phyloP scores from a whole-genome alignment of 23 tunicate species.

The Ascidia mentula region DNA sequence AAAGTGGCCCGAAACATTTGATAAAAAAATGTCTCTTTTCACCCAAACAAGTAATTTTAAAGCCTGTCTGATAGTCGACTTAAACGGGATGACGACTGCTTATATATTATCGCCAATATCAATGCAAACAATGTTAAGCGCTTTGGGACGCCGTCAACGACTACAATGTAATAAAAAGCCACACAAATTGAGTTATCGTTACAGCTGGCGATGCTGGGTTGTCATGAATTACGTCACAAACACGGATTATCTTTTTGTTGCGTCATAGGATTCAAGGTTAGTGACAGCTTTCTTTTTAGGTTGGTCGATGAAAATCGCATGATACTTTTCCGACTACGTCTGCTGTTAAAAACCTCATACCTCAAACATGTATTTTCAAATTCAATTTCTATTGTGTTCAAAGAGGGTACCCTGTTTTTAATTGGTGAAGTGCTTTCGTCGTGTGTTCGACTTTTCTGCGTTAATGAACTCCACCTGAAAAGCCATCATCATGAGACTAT shows the following conservation, averaged over 20 bases:
- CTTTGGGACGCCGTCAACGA: not conserved
- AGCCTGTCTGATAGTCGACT: too few species aligned
- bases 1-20: too few species aligned
- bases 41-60: too few species aligned
- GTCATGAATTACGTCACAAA: not conserved
- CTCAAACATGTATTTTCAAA: too few species aligned
- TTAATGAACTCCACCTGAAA: too few species aligned
- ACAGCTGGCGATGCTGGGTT: not conserved
- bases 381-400: too few species aligned
- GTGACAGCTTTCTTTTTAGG: not conserved
- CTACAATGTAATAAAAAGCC: not conserved
- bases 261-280: not conserved
- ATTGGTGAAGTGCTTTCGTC: too few species aligned
- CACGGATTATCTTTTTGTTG: not conserved
- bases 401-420: too few species aligned
- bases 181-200: not conserved
- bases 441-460: too few species aligned
- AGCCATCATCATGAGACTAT: too few species aligned
- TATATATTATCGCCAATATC: not conserved
- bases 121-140: not conserved
- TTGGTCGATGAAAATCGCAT: not conserved
- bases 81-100: too few species aligned
- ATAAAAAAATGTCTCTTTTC: too few species aligned
- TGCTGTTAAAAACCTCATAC: not conserved
- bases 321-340: not conserved